Evolutionary conservation across 2,888 invertebrate genomes (phyloP).

Genomic region (Yponomeuta malinellus): DNA sequence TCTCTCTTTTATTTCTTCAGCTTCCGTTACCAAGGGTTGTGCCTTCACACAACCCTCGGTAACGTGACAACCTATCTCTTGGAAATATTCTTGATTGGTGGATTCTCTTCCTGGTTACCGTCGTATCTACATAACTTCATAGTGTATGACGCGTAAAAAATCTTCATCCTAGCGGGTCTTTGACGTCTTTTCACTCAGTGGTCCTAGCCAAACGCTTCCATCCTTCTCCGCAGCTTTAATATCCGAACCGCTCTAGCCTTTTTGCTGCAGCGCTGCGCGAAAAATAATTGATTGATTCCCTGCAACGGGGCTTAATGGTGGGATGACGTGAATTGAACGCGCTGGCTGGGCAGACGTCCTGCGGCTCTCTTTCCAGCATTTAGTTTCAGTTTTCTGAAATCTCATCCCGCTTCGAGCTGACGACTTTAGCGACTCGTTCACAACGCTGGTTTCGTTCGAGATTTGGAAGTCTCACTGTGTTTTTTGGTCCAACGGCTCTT

Average conservation of each 20-base stretch:
- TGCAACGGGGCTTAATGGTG: slow-evolving; percentile 48
- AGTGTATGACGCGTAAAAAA: no score
- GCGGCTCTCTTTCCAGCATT: neutral
- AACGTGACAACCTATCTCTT: no score
- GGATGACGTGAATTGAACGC: slow-evolving; percentile 51
- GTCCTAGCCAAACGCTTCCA: slow-evolving; percentile 28
- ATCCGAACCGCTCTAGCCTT: slow-evolving; percentile 54
- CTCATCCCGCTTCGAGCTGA: neutral
- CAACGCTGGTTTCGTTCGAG: neutral
- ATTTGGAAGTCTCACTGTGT: no score
- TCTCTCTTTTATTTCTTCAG: no score
- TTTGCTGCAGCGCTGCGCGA: slow-evolving; percentile 59
- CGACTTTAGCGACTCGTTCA: neutral
- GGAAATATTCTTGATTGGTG: no score
- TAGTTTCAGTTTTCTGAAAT: neutral
- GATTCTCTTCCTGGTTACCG: no score
- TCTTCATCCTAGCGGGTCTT: neutral
- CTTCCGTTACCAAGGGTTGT: no score
- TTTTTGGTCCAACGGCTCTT: no score
- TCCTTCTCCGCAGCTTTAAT: slow-evolving; percentile 58
- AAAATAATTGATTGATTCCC: slow-evolving; percentile 71
- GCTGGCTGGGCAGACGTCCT: slow-evolving; percentile 11
- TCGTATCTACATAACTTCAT: no score
- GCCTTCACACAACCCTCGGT: no score
- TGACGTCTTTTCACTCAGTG: neutral